Percentiles rank a stretch among this genome's conserved stretches.
Evolutionary conservation across 2,888 invertebrate species (phyloP).

Genomic region (Sesia bembeciformis): DNA sequence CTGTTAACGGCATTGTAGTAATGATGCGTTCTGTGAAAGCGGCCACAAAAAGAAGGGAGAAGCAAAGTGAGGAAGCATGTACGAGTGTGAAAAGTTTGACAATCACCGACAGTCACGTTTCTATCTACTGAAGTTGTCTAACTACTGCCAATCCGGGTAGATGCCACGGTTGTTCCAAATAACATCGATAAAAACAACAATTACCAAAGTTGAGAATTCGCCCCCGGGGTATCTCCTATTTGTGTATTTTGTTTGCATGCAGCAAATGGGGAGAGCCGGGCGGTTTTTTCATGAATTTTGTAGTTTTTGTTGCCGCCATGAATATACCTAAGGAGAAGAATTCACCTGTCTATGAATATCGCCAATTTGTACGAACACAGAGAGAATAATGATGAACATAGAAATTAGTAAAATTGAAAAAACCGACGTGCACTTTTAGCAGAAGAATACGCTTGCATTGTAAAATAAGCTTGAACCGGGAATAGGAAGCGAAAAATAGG

Average conservation of each 20-base stretch:
- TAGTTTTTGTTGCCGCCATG: slow-evolving; percentile 50
- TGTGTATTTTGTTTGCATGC: slow-evolving; percentile 67
- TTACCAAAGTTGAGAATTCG: slow-evolving; percentile 32
- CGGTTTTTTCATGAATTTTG: slow-evolving; percentile 64
- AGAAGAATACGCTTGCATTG: too few species aligned
- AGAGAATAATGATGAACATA: not conserved
- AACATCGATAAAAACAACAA: slow-evolving; percentile 31
- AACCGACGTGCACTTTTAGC: too few species aligned
- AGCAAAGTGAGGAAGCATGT: too few species aligned
- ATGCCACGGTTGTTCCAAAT: slow-evolving; percentile 25
- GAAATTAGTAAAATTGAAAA: too few species aligned
- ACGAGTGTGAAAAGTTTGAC: too few species aligned
- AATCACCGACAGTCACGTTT: slow-evolving; percentile 10
- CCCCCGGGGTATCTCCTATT: slow-evolving; percentile 45
- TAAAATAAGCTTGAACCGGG: too few species aligned
- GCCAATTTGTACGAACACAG: not conserved
- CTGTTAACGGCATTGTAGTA: too few species aligned
- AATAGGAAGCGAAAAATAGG: too few species aligned
- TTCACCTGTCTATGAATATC: slow-evolving; percentile 7
- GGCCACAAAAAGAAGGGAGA: too few species aligned
- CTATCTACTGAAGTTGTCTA: slow-evolving; percentile 34
- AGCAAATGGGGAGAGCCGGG: slow-evolving; percentile 67
- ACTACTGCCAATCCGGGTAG: slow-evolving; percentile 27
- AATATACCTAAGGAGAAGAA: slow-evolving; percentile 66
- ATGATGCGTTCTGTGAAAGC: too few species aligned